Base-by-base conservation (phyloP, 2,797 vertebrate species). In the Pogonophryne albipinna region DNA sequence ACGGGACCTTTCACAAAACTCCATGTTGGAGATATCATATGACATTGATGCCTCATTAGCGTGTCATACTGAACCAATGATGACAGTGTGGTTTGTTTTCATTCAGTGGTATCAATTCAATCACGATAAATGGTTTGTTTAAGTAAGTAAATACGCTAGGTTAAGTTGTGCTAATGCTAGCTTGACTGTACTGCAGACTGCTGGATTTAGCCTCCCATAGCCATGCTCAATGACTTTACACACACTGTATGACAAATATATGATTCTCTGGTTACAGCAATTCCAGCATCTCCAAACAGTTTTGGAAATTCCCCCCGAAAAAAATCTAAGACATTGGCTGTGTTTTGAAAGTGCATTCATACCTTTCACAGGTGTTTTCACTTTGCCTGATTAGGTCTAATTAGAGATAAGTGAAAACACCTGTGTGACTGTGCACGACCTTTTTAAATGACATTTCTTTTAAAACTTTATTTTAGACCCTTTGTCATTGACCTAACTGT, bases 21-120 rank as follows among this genome's bases (percentile, higher is more conserved):
- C 86, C 85, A 87, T 61, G 84, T 90, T 81, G 83, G 86, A 89
- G 86, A 49, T 66, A 77, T 62, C 63, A 20, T 76, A 74, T 20
- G 76, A 86, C 66, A 51, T 13, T 69, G 60, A 82, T 56, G 76
- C 79, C 70, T 83, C 66, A 38, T 71, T 78, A 51, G 66, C 71
- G 45, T 72, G 66, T 82, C 38, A 64, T 49, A 69, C 38, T 1
- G 52, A 74, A 46, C 66, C 76, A 69, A 50, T 71, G 71, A 76
- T 6, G 45, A 87, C 14, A 3, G 47, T 46, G 3, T 12, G 12
- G 57, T 76, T 80, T 66, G 57, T 64, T 76, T 61, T 60, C 59
- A 62, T 55, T 73, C 46, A 15, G 67, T 1, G 5, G 46, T 61
- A 10, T 57, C 27, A 44, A 63, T 77, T 85, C 46, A 69, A 41